Base-by-base conservation (phyloP, 2,888 invertebrate genomes). In the Tenthredo livida region DNA sequence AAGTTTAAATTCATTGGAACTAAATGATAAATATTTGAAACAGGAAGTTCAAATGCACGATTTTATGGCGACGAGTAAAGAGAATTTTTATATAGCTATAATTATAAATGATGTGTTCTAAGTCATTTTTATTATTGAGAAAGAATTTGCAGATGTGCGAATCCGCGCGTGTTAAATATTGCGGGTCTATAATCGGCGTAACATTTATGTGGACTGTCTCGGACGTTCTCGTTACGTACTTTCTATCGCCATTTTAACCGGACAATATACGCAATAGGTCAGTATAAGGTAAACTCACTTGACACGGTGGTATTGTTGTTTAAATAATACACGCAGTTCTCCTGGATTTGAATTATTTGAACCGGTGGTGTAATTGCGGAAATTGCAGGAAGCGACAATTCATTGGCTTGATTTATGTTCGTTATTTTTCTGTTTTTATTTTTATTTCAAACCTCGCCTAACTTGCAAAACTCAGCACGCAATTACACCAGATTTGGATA, bases 201-300 rank as follows among this genome's bases (percentile, higher is more conserved):
- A 29, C 47, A 75, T 47, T 75, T 25, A 47, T 25, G 58, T 54
- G 25, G 75, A 25, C 37, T 75, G 47, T 75, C 75, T 25, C 47
- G 21, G 25, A 54, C 40, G 80, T 78, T 33, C 43, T 33, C 43
- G 80, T 80, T 50, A 25, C 43, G 54, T 54, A 77, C 77, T 77
- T 77, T 77, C 77, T 77, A 77, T 33, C 77, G 77, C 50, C 54
- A 33, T 54, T 77, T 54, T 29, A 77, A 54, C 47, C 33, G 50
- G 21, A 33, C 17, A 29, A 77, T 50, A 29, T 77, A 54, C 77
- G 77, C 77, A 77, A 77, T 50, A 77, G 77, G 50, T 77, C 77
- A 40, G 54, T 77, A 50, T 77, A 77, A 77, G 47, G 77, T 54
- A 77, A 54, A 54, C 50, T 77, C 77, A 54, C 54, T 4, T n/a